phyloP scores from a whole-genome alignment of 2,888 invertebrate genomes.

The Brachyopa scutellaris region DNA sequence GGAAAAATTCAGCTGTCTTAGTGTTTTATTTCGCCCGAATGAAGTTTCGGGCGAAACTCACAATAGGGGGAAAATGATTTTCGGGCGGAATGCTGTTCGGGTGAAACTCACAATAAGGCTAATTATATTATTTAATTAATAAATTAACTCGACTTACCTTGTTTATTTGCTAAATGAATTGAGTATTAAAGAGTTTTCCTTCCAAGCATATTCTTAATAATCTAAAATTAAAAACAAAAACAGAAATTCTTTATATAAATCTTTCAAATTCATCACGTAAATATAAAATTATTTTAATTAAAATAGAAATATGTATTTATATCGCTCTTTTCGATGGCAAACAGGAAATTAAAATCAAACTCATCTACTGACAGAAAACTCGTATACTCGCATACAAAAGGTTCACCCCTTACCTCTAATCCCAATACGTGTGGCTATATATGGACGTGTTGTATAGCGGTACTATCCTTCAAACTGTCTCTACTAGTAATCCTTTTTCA shows the following conservation, averaged over 20 bases:
- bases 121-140: no score
- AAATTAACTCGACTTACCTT: no score
- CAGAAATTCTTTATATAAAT: neutral
- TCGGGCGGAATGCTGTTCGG: no score
- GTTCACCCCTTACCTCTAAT: slow-evolving; percentile 25
- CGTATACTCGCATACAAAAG: neutral
- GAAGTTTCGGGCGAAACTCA: no score
- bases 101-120: no score
- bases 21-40: no score
- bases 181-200: slow-evolving; percentile 20
- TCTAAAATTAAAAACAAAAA: slow-evolving; percentile 45
- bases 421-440: no score
- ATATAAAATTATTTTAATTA: slow-evolving; percentile 42
- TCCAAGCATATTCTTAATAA: slow-evolving; percentile 51
- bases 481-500: slow-evolving; percentile 19
- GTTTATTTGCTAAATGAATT: neutral
- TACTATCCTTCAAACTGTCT: neutral
- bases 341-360: slow-evolving; percentile 37
- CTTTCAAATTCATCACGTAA: neutral
- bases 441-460: no score
- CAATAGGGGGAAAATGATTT: no score
- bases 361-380: neutral
- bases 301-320: neutral
- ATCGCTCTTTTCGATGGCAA: neutral
- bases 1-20: no score